Conservation (phyloP, 1,140 invertebrate species). For the Drosophila kurseongensis region DNA sequence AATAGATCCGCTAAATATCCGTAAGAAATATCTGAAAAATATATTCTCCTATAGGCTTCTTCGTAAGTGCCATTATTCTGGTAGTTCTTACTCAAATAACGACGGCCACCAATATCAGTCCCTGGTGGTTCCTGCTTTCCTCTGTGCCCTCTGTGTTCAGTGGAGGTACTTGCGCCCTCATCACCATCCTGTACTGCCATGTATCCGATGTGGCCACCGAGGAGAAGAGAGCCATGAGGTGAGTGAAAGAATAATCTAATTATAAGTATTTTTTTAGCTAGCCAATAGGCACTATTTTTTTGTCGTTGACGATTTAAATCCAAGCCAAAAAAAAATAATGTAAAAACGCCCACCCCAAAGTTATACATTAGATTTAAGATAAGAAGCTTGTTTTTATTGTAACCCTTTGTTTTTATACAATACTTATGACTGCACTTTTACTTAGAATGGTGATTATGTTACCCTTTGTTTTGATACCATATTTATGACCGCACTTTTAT, state of each 20-base stretch:
- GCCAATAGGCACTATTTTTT: too few relatives aligned
- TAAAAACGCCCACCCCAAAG: too few relatives aligned
- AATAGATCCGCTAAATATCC: background rate
- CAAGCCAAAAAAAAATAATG: too few relatives aligned
- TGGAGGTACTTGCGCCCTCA: constrained; percentile 86
- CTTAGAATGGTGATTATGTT: too few relatives aligned
- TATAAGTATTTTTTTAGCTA: background rate
- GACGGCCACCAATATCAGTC: constrained; percentile 82
- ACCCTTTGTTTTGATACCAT: too few relatives aligned
- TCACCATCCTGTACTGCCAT: constrained; percentile 88
- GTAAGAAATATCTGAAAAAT: background rate
- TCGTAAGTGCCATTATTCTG: constrained; percentile 51
- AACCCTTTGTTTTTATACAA: too few relatives aligned
- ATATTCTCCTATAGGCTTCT: constrained; percentile 55
- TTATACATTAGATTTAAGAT: too few relatives aligned
- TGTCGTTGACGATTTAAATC: too few relatives aligned
- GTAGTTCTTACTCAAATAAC: constrained; percentile 56
- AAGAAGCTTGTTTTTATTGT: too few relatives aligned
- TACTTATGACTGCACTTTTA: too few relatives aligned
- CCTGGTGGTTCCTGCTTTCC: constrained; percentile 87
- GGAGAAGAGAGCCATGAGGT: constrained; percentile 85
- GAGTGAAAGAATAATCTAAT: background rate
- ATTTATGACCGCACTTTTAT: constrained; percentile 13
- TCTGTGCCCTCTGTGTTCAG: constrained; percentile 86
- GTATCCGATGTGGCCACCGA: constrained; percentile 87